Percentiles rank a stretch among this genome's conserved stretches.
phyloP scores from a whole-genome alignment of 2,113 vertebrate genomes.

The Chiloscyllium plagiosum region DNA sequence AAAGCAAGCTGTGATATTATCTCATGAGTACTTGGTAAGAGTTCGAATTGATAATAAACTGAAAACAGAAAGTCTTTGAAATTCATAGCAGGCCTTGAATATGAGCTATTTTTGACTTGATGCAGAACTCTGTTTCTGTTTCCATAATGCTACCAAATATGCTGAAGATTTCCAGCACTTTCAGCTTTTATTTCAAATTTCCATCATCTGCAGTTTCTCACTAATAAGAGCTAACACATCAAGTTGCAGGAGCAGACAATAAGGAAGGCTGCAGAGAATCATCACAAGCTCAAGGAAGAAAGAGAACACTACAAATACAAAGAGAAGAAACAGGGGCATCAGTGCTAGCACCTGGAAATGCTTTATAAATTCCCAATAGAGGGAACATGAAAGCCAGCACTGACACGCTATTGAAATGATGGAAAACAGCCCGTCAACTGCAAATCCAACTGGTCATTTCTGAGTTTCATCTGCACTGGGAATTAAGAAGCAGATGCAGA shows the following conservation, averaged over 20 bases:
- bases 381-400: neutral
- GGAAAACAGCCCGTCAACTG: neutral
- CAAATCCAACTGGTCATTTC: neutral
- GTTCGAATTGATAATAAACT: neutral
- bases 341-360: neutral
- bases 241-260: neutral
- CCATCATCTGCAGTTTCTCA: no score
- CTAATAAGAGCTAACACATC: neutral
- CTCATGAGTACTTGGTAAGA: neutral
- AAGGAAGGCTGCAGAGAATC: neutral
- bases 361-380: neutral
- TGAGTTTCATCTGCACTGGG: neutral
- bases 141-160: neutral
- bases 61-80: neutral
- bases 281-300: neutral
- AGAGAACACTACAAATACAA: neutral
- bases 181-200: no score
- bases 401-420: neutral
- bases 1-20: neutral
- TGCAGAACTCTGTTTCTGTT: neutral
- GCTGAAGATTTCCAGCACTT: no score
- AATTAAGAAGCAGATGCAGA: neutral
- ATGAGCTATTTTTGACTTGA: neutral
- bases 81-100: neutral
- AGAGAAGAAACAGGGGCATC: neutral